A percentile compares a stretch with the other conserved stretches of the same genome.
These are phyloP conservation scores for Athalia rosae DNA, from an alignment of 2,888 invertebrate genomes.

Conservation along the genomic window DNA sequence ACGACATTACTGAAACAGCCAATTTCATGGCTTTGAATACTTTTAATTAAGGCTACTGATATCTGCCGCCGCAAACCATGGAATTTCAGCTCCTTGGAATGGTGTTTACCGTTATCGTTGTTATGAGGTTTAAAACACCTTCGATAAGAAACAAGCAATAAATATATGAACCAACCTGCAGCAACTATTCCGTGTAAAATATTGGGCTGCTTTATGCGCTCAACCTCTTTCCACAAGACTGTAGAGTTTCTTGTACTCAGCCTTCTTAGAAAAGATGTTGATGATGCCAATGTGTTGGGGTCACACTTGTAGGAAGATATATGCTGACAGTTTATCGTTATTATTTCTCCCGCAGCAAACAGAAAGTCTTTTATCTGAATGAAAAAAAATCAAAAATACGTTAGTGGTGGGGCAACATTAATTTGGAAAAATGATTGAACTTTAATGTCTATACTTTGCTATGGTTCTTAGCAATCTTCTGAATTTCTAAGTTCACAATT, in stretches of 20 bases:
- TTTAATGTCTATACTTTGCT: slow-evolving; percentile 16
- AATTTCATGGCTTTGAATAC: slow-evolving; percentile 41
- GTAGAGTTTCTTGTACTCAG: slow-evolving; percentile 58
- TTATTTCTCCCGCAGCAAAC: slow-evolving; percentile 56
- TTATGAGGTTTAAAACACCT: not conserved
- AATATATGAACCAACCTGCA: slow-evolving; percentile 61
- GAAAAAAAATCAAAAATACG: slow-evolving; percentile 22
- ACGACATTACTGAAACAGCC: slow-evolving; percentile 63
- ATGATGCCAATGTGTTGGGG: slow-evolving; percentile 48
- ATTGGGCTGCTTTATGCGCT: slow-evolving; percentile 64
- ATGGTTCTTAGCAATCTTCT: too few relatives aligned
- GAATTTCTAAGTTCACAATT: too few relatives aligned
- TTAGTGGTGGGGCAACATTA: not conserved
- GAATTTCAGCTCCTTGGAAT: too few relatives aligned
- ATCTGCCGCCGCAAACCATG: not conserved
- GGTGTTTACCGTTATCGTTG: too few relatives aligned
- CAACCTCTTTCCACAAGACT: slow-evolving; percentile 51
- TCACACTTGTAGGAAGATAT: slow-evolving; percentile 61
- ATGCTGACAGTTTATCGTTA: slow-evolving; percentile 61
- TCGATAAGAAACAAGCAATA: too few relatives aligned
- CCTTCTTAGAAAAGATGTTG: slow-evolving; percentile 61
- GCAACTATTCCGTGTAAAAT: slow-evolving; percentile 67
- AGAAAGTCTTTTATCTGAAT: slow-evolving; percentile 63
- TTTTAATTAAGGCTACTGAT: not conserved
- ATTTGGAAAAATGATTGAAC: slow-evolving; percentile 8